Base-by-base conservation (phyloP, 2,797 vertebrate species). In the Cyclura pinguis region DNA sequence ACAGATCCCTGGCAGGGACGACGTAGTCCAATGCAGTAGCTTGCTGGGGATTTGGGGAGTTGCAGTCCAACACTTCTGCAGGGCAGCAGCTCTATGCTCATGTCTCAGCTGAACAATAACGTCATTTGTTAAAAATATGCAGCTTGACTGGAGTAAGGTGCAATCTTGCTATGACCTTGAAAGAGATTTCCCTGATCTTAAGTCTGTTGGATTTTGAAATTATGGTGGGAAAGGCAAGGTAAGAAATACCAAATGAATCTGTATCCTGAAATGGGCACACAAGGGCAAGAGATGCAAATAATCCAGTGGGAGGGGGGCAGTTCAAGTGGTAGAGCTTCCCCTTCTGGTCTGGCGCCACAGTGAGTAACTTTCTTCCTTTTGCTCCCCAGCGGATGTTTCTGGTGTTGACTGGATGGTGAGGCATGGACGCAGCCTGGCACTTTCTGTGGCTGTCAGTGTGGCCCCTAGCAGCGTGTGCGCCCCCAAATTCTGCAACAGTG, bases 381-480 rank as follows among this genome's bases (percentile, higher is more conserved):
- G 89, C 72, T 62, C 76, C 93, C 29, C 85, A 99, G 99, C 99
- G 76, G 99, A 99, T 0, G 88, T 99, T 87, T 99, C 99, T 0
- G 99, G 99, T 78, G 98, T 99, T 29, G 99, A 99, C 97, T 99
- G 99, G 99, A 99, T 99, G 99, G 98, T 99, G 95, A 98, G 99
- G 90, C 99, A 99, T 0, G 99, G 99, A 3, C 98, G 99, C 3
- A 99, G 99, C 96, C 93, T 99, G 96, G 98, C 99, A 0, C 97
- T 99, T 78, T 98, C 99, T 0, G 98, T 99, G 73, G 98, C 98
- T 1, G 98, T 99, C 82, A 99, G 97, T 0, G 98, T 97, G 67
- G 98, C 98, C 85, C 98, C 99, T 0, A 93, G 96, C 94, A 98
- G 97, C 96, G 97, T 99, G n/a, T 99, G 98, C 32, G 94, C 91